Evolutionary conservation across 2,113 vertebrate species (phyloP).

Genomic region (Coptodon rendalli): DNA sequence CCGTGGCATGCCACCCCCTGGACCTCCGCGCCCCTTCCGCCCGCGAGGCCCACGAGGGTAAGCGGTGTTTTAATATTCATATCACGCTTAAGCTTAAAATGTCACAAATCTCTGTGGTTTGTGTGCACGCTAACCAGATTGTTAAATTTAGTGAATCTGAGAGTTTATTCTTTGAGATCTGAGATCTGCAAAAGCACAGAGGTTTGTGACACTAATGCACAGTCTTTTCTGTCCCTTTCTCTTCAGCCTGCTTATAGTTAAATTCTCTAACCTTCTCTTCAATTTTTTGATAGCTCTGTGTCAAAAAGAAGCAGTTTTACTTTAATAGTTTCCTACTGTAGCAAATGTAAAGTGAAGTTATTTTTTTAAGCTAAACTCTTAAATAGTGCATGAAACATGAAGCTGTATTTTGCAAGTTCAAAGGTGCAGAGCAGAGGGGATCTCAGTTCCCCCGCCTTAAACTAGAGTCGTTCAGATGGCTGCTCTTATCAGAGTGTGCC

Average conservation of each 20-base stretch:
- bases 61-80: conserved; percentile 35
- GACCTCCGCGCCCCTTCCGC: conserved; percentile 58
- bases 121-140: not conserved
- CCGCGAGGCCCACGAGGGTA: conserved; percentile 69
- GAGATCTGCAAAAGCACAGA: not conserved
- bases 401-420: not conserved
- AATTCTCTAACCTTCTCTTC: not conserved
- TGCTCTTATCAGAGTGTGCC: conserved; percentile 56
- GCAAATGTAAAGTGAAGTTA: not conserved
- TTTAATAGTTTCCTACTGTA: not conserved
- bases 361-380: not conserved
- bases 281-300: not conserved
- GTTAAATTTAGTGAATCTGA: not conserved
- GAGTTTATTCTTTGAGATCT: not conserved
- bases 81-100: not conserved
- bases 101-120: not conserved
- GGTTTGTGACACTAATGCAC: not conserved
- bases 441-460: not conserved
- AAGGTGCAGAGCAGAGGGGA: not conserved
- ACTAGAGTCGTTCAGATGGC: conserved; percentile 2
- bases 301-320: not conserved
- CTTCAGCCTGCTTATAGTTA: not conserved
- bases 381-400: conserved; percentile 32
- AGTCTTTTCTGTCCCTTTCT: not conserved
- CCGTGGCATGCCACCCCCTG: conserved; percentile 52